These are phyloP conservation scores for Egretta garzetta DNA, from an alignment of 2,113 vertebrate species.

Conservation along the genomic window DNA sequence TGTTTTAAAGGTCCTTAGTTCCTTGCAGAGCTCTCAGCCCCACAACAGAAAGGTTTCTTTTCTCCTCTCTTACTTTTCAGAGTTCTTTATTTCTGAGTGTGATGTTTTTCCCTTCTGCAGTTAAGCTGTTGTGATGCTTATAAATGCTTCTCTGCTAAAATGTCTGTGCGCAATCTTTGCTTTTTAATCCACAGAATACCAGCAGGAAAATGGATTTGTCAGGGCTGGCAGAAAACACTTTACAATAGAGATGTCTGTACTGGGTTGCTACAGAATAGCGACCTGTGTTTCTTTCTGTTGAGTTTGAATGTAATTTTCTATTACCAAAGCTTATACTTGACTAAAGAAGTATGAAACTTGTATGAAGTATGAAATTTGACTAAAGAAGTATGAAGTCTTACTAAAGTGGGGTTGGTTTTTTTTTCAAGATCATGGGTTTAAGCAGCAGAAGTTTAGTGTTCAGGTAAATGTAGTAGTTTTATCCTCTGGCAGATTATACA, in stretches of 20 bases:
- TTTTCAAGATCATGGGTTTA: neutral
- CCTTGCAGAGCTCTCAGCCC: neutral
- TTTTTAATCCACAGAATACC: slow-evolving; percentile 4
- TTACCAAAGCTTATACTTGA: neutral
- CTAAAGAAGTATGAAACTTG: neutral
- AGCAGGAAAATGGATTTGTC: neutral
- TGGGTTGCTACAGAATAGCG: neutral
- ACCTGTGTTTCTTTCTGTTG: neutral
- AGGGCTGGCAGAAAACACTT: neutral
- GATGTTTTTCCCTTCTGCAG: neutral
- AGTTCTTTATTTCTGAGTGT: neutral
- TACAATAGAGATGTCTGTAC: neutral
- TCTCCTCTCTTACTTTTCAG: neutral
- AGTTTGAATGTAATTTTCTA: neutral
- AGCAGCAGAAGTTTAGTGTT: neutral
- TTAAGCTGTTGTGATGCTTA: neutral
- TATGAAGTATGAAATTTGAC: neutral
- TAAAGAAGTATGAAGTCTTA: neutral
- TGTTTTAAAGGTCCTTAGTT: neutral
- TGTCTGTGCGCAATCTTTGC: neutral
- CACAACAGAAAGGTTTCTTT: neutral
- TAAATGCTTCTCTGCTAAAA: neutral
- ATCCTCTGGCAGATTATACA: neutral
- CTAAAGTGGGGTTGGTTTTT: neutral
- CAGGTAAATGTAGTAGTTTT: neutral